Evolutionary conservation across 1,140 invertebrate genomes (phyloP).

Genomic region (Branchinecta lynchi): DNA sequence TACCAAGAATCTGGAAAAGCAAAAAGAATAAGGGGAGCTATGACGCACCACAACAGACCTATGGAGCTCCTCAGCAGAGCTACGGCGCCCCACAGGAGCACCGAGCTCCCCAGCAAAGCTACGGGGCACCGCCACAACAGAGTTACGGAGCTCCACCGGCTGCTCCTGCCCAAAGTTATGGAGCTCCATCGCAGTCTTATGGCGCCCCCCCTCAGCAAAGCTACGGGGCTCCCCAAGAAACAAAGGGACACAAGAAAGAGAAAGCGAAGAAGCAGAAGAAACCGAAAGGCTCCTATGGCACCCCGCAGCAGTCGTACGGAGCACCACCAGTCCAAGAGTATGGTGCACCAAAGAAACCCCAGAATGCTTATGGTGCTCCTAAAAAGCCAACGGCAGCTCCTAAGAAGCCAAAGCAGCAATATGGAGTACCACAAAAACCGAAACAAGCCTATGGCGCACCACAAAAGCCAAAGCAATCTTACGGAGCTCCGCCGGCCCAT

Average conservation of each 20-base stretch:
- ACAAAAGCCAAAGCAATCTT: conserved; percentile 1
- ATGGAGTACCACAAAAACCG: neutral
- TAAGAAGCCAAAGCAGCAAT: neutral
- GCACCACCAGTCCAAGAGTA: neutral
- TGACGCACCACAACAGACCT: conserved; percentile 12
- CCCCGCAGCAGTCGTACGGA: neutral
- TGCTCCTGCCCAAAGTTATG: neutral
- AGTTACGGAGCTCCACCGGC: conserved; percentile 16
- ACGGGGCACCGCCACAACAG: conserved; percentile 15
- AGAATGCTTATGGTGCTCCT: neutral
- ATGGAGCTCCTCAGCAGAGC: conserved; percentile 14
- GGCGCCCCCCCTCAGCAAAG: neutral
- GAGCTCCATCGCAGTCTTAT: neutral
- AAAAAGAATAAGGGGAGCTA: conserved; percentile 15
- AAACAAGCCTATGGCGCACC: neutral
- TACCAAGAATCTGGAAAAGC: conserved; percentile 14
- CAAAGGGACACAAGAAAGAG: neutral
- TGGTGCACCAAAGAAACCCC: neutral
- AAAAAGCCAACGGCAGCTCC: conserved; percentile 10
- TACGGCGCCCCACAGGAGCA: conserved; percentile 4
- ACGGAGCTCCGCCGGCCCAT: neutral
- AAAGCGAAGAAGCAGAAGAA: neutral
- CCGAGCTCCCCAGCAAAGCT: conserved; percentile 10
- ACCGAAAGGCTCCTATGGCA: neutral
- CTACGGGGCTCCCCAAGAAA: conserved; percentile 12